Evolutionary conservation across 1,140 invertebrate genomes (phyloP), one percentile per base, ranked within the genome.

Genomic region (Cepaea nemoralis): DNA sequence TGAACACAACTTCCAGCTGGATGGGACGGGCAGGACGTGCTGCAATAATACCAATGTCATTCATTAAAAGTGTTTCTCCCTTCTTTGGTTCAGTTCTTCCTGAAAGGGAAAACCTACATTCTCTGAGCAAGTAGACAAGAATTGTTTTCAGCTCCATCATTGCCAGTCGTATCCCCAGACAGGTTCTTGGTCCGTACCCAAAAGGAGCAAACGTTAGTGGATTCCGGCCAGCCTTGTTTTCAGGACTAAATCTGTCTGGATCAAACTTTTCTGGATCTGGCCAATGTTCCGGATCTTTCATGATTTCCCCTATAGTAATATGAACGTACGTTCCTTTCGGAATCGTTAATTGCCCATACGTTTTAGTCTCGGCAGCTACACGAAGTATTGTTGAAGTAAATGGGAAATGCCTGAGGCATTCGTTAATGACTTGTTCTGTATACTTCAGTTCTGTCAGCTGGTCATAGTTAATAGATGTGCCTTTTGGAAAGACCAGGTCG

Each of bases 271-370:
- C 92, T 0, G 96, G 96, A 33, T 96, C 90, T 35, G 85, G 83
- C 94, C 96, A 97, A 63, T 93, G 89, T 5, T 92, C 85, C 0
- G 94, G 92, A 88, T 96, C 93, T 92, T 94, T 95, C 87, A 97
- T 96, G 33, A 97, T 92, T 19, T 95, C 94, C 94, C 95, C 97
- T 83, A 96, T 94, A 2, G 96, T 87, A 0, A 96, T 94, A 1
- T 97, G 91, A 0, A 96, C 90, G 12, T 93, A 92, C 0, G 94
- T 94, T n/a, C 93, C 93, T 80, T 80, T 77, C 24, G 86, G 86
- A 16, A 87, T 82, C 2, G 74, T 78, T 31, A 77, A 77, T 35
- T 82, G 80, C 37, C 77, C 74, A 27, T 89, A 81, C 12, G 85
- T 77, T 10, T 80, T 82, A 22, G 89, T 85, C 10, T 40, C 45